phyloP scores from a whole-genome alignment of 2,888 invertebrate species.

The Conops quadrifasciatus region DNA sequence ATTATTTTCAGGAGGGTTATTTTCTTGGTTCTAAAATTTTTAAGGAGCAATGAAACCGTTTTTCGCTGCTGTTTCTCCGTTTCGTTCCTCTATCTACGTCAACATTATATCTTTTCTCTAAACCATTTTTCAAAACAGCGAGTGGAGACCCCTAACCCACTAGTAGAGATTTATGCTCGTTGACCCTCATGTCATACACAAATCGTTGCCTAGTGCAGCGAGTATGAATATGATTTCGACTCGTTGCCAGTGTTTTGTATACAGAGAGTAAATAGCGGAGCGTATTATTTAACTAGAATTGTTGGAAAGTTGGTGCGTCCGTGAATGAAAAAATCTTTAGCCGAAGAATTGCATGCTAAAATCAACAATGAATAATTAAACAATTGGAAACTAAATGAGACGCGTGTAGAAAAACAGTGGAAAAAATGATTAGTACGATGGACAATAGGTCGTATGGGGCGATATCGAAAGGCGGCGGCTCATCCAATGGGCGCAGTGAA shows the following conservation, averaged over 20 bases:
- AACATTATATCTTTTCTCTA: no score
- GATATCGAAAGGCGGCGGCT: constrained; percentile 52
- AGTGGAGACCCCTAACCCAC: no score
- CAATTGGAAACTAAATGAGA: constrained; percentile 28
- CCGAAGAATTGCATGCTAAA: constrained; percentile 28
- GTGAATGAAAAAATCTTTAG: constrained; percentile 25
- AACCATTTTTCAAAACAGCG: no score
- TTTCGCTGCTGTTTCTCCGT: no score
- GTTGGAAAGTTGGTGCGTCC: constrained; percentile 21
- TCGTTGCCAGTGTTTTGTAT: constrained; percentile 43
- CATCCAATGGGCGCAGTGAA: constrained; percentile 58
- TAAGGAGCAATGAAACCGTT: no score
- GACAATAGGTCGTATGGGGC: constrained; percentile 65
- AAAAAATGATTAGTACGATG: constrained; percentile 63
- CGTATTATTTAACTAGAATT: background rate
- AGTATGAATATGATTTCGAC: no score
- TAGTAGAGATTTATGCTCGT: no score
- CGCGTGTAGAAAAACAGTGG: constrained; percentile 15
- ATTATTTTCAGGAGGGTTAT: no score
- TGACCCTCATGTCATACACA: no score
- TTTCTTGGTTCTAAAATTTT: no score
- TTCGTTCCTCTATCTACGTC: no score
- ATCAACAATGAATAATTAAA: constrained; percentile 42
- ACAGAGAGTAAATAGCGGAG: constrained; percentile 30
- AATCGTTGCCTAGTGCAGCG: no score